Percentiles rank a stretch among this genome's conserved stretches.
phyloP scores from a whole-genome alignment of 1,140 invertebrate species.

The Platyscapa corneri region DNA sequence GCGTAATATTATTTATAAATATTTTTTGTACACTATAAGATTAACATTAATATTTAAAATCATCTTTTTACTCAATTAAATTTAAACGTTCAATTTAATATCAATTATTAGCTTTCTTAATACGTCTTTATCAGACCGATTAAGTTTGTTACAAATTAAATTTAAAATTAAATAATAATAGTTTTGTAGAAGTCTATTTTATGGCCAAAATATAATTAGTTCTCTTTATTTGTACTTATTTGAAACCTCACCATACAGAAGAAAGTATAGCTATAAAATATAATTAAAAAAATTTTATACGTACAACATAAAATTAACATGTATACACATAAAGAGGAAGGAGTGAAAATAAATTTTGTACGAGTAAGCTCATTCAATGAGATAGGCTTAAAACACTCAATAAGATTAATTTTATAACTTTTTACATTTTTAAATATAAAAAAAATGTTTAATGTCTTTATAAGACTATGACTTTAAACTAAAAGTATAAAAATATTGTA shows the following conservation, averaged over 20 bases:
- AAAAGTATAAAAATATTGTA: neutral
- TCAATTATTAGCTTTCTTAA: neutral
- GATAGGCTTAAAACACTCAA: neutral
- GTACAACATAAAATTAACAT: constrained; percentile 12
- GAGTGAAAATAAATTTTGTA: constrained; percentile 18
- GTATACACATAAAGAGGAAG: neutral
- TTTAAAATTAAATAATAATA: neutral
- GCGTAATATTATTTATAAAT: neutral
- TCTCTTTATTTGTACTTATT: neutral
- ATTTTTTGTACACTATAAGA: neutral
- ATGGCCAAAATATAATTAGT: neutral
- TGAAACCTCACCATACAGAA: neutral
- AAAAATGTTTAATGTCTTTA: too few species aligned
- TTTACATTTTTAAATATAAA: constrained; percentile 5
- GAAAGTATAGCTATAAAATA: neutral
- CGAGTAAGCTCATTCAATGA: neutral
- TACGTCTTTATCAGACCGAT: neutral
- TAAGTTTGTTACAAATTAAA: neutral
- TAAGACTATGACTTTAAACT: neutral
- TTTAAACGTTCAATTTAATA: neutral
- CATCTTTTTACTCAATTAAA: neutral
- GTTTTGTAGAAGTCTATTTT: neutral
- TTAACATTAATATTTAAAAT: neutral
- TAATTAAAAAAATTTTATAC: constrained; percentile 17
- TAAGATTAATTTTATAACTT: constrained; percentile 9